phyloP scores from a whole-genome alignment of 2,113 vertebrate genomes.

The Hippocampus mohnikei region DNA sequence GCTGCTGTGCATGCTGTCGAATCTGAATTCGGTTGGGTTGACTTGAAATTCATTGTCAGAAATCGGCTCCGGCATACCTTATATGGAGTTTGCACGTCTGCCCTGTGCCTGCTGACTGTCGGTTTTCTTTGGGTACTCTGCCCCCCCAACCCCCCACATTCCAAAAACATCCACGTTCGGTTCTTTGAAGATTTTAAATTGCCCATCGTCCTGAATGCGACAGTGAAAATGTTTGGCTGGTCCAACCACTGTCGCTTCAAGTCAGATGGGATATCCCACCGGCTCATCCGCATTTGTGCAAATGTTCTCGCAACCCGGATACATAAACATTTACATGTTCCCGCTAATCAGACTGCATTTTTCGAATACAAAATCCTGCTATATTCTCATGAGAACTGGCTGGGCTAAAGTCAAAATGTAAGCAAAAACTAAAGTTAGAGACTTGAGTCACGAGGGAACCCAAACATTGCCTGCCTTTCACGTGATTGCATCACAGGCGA shows the following conservation, averaged over 20 bases:
- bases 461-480: not conserved
- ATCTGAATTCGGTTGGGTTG: not conserved
- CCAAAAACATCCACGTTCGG: not conserved
- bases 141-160: too few relatives aligned
- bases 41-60: too few relatives aligned
- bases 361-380: not conserved
- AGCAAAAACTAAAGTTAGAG: not conserved
- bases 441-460: not conserved
- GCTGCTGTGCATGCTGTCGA: not conserved
- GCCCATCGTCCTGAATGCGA: too few relatives aligned
- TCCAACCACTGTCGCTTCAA: too few relatives aligned
- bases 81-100: not conserved
- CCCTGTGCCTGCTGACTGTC: not conserved
- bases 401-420: not conserved
- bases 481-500: not conserved
- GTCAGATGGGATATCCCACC: too few relatives aligned
- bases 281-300: too few relatives aligned
- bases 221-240: too few relatives aligned
- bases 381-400: not conserved
- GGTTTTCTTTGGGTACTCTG: not conserved
- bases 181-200: not conserved
- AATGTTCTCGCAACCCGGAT: too few relatives aligned
- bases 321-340: too few relatives aligned
- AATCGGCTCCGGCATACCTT: too few relatives aligned
- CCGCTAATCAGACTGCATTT: not conserved